Conservation (phyloP, 2,113 vertebrate genomes). For the Sprattus sprattus region DNA sequence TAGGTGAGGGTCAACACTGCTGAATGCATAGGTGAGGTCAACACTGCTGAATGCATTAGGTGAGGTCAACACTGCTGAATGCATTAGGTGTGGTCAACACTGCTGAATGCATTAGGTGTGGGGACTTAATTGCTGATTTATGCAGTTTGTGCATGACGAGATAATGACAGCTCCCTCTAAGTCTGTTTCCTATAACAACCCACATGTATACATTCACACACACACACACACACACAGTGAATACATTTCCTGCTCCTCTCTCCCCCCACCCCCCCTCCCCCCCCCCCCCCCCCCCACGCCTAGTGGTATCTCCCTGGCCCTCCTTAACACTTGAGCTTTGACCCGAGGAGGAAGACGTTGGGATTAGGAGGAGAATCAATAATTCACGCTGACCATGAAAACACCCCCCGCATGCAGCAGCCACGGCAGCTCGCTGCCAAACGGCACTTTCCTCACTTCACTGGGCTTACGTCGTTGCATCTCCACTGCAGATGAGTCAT, state of each 20-base stretch:
- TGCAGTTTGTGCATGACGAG: background rate
- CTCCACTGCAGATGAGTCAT: background rate
- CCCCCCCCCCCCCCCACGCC: too few species aligned
- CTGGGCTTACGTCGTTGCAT: background rate
- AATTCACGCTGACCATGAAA: background rate
- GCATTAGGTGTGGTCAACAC: background rate
- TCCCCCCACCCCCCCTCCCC: too few species aligned
- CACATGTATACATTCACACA: too few species aligned
- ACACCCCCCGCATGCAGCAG: background rate
- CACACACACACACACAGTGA: too few species aligned
- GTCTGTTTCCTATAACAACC: background rate
- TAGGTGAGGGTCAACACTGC: too few species aligned
- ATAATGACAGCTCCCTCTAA: background rate
- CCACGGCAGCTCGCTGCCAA: background rate
- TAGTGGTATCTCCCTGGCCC: background rate
- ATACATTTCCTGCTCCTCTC: background rate
- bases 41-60: background rate
- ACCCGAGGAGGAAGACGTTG: background rate
- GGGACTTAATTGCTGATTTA: background rate
- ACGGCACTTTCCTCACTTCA: background rate
- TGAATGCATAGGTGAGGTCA: too few species aligned
- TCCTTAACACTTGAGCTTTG: background rate
- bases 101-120: too few species aligned
- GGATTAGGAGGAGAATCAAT: background rate
- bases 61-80: too few species aligned